Percentiles rank a stretch among this genome's conserved stretches.
Evolutionary conservation across 2,888 invertebrate genomes (phyloP).

Genomic region (Ischnus inquisitorius): DNA sequence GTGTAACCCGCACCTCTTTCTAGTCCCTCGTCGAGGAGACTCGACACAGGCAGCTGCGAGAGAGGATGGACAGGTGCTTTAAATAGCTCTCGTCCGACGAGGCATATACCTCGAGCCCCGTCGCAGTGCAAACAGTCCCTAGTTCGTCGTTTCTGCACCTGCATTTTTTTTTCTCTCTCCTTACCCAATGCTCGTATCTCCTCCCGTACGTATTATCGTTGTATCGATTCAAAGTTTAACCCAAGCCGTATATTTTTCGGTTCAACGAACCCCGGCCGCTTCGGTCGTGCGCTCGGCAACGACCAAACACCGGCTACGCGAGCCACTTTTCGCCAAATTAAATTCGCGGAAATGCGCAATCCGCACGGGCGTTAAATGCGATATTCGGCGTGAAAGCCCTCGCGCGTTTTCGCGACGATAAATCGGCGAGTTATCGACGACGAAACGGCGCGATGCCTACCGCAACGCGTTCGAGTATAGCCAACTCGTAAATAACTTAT

Average conservation of each 20-base stretch:
- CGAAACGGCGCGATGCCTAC: not conserved
- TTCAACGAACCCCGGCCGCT: constrained; percentile 8
- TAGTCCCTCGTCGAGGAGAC: constrained; percentile 12
- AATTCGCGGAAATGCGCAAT: not conserved
- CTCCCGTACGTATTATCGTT: constrained; percentile 22
- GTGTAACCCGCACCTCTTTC: constrained; percentile 10
- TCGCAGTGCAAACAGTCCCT: not conserved
- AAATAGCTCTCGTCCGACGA: constrained; percentile 55
- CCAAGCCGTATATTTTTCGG: constrained; percentile 4
- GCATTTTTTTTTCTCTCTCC: constrained; percentile 17
- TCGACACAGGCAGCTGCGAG: constrained; percentile 52
- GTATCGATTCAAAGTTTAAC: constrained; percentile 25
- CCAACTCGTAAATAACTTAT: constrained; percentile 68
- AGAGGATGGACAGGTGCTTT: constrained; percentile 63
- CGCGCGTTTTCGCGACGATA: not conserved
- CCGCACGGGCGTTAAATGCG: no score
- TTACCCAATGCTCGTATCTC: not conserved
- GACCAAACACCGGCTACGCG: not conserved
- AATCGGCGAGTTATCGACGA: not conserved
- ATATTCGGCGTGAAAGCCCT: no score
- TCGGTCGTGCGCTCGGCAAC: not conserved
- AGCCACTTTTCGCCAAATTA: not conserved
- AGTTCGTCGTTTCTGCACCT: constrained; percentile 31
- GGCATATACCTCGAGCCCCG: constrained; percentile 9
- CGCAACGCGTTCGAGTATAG: constrained; percentile 2